Conservation (phyloP, 1,140 invertebrate species). For the Zaprionus kolodkinae region DNA sequence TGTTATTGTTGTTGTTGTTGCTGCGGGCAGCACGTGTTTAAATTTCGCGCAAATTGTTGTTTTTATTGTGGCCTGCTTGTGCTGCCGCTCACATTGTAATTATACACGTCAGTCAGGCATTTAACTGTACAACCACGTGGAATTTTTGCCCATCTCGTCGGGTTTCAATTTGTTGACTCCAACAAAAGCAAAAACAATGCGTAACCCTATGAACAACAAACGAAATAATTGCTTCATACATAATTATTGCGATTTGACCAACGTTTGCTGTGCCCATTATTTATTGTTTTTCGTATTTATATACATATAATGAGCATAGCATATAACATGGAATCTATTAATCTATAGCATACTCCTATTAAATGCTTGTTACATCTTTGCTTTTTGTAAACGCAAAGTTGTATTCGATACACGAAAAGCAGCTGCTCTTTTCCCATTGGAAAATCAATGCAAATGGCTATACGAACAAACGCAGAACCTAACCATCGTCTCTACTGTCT, state of each 20-base stretch:
- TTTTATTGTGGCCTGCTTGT: slow-evolving; percentile 44
- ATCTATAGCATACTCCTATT: too few relatives aligned
- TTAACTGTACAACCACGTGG: slow-evolving; percentile 24
- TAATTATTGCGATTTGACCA: slow-evolving; percentile 65
- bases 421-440: background rate
- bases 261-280: slow-evolving; percentile 8
- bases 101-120: slow-evolving; percentile 81
- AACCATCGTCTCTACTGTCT: background rate
- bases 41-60: slow-evolving; percentile 60
- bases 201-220: slow-evolving; percentile 43
- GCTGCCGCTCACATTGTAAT: slow-evolving; percentile 71
- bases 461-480: background rate
- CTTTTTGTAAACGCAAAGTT: background rate
- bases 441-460: slow-evolving; percentile 20
- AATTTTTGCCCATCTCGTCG: slow-evolving; percentile 58
- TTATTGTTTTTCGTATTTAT: background rate
- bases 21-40: slow-evolving; percentile 49
- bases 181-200: slow-evolving; percentile 51
- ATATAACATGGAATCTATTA: too few relatives aligned
- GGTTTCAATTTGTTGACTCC: slow-evolving; percentile 66
- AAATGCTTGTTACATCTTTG: too few relatives aligned
- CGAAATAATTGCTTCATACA: slow-evolving; percentile 80
- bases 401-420: background rate
- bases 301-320: too few relatives aligned
- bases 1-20: slow-evolving; percentile 14